phyloP scores from a whole-genome alignment of 1,140 invertebrate genomes.

The Drosophila equinoxialis region DNA sequence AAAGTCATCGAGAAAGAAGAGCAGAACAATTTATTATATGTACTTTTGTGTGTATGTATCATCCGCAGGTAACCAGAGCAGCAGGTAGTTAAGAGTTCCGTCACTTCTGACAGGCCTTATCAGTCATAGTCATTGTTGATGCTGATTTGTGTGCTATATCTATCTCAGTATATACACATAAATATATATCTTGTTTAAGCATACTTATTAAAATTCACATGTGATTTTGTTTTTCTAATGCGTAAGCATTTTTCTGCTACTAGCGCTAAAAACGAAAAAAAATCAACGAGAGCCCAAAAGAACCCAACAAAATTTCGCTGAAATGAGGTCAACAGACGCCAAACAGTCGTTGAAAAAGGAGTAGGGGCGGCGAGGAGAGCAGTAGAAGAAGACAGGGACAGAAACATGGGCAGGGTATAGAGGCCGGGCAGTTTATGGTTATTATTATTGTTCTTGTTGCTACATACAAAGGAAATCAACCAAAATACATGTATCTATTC shows the following conservation, averaged over 20 bases:
- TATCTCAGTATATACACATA: background rate
- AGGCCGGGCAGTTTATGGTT: slow-evolving; percentile 56
- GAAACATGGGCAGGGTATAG: slow-evolving; percentile 7
- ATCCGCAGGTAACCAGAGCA: slow-evolving; percentile 2
- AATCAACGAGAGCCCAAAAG: slow-evolving; percentile 4
- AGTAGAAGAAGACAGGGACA: slow-evolving; percentile 20
- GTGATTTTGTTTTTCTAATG: slow-evolving; percentile 16
- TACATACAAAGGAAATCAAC: slow-evolving; percentile 18
- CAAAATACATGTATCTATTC: background rate
- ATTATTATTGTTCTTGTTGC: slow-evolving; percentile 52
- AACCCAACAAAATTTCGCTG: slow-evolving; percentile 41
- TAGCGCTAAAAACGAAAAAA: slow-evolving; percentile 9
- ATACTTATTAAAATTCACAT: slow-evolving; percentile 9
- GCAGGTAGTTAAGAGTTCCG: slow-evolving; percentile 2
- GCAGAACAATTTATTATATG: no score
- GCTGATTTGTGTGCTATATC: slow-evolving; percentile 11
- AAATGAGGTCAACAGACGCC: slow-evolving; percentile 81
- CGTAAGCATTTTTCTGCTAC: slow-evolving; percentile 8
- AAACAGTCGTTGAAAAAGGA: slow-evolving; percentile 53
- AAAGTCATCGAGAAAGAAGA: background rate
- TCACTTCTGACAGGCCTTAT: slow-evolving; percentile 16
- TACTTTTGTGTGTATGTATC: background rate
- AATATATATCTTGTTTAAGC: background rate
- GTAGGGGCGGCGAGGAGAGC: background rate
- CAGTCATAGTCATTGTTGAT: slow-evolving; percentile 4